Conservation (phyloP, 2,888 invertebrate genomes). For the Parapristionchus giblindavisi region DNA sequence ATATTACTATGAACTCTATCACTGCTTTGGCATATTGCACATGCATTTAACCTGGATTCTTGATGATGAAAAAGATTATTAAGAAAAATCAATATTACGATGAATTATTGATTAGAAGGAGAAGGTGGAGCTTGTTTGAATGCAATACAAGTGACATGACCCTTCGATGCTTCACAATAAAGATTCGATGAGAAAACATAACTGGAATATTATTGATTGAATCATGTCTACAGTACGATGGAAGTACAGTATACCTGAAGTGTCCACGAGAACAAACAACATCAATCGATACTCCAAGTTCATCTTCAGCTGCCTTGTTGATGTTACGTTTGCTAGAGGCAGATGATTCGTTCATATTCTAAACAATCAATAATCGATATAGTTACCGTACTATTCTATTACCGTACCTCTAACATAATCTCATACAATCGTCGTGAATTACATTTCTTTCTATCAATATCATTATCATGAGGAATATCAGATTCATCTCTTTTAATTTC, state of each 20-base stretch:
- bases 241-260: conserved; percentile 49
- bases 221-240: neutral
- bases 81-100: neutral
- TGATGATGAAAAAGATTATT: neutral
- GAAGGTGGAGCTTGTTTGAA: conserved; percentile 50
- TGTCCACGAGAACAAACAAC: conserved; percentile 64
- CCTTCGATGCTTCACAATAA: conserved; percentile 56
- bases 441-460: conserved; percentile 32
- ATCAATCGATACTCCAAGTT: conserved; percentile 63
- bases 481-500: neutral
- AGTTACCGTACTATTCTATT: neutral
- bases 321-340: conserved; percentile 61
- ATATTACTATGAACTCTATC: neutral
- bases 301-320: conserved; percentile 52
- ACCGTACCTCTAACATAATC: conserved; percentile 18
- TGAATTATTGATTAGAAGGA: neutral
- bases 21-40: neutral
- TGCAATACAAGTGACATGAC: conserved; percentile 56
- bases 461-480: neutral
- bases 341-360: conserved; percentile 63
- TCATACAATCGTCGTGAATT: conserved; percentile 27
- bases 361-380: neutral
- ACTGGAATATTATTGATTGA: conserved; percentile 5
- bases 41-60: neutral
- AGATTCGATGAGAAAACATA: conserved; percentile 60